phyloP scores from a whole-genome alignment of 2,113 vertebrate species.

The Cepphus grylle region DNA sequence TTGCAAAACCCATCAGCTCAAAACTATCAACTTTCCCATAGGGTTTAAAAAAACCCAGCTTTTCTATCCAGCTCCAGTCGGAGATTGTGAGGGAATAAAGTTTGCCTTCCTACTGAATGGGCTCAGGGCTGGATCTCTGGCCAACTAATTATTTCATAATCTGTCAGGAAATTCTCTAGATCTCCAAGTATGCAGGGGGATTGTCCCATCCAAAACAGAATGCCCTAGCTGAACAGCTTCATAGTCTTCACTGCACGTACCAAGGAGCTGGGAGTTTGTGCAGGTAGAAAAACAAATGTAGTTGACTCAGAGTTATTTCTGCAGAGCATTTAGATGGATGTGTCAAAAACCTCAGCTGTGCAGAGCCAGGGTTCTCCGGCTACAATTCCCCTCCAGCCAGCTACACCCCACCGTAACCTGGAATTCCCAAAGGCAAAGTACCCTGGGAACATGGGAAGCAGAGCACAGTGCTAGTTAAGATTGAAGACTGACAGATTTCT shows the following conservation, averaged over 20 bases:
- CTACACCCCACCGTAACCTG: not conserved
- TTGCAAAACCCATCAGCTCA: constrained; percentile 6
- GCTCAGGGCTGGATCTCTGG: not conserved
- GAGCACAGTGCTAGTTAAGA: not conserved
- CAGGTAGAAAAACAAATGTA: not conserved
- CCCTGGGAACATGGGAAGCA: not conserved
- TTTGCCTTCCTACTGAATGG: not conserved
- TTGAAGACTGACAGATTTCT: not conserved
- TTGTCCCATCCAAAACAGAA: not conserved
- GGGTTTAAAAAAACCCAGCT: not conserved
- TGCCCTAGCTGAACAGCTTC: not conserved
- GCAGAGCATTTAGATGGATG: not conserved
- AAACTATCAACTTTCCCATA: not conserved
- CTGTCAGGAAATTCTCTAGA: constrained; percentile 41
- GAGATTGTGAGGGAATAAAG: not conserved
- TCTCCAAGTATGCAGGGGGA: not conserved
- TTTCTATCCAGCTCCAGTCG: not conserved
- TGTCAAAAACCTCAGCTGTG: not conserved
- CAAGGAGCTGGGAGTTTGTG: not conserved
- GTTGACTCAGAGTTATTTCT: not conserved
- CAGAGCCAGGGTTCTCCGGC: not conserved
- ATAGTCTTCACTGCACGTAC: not conserved
- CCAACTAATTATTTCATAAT: constrained; percentile 24
- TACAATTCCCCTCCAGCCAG: not conserved
- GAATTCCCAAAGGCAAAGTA: not conserved